Base-by-base conservation (phyloP, 2,888 invertebrate species). In the Eupithecia vulgata region DNA sequence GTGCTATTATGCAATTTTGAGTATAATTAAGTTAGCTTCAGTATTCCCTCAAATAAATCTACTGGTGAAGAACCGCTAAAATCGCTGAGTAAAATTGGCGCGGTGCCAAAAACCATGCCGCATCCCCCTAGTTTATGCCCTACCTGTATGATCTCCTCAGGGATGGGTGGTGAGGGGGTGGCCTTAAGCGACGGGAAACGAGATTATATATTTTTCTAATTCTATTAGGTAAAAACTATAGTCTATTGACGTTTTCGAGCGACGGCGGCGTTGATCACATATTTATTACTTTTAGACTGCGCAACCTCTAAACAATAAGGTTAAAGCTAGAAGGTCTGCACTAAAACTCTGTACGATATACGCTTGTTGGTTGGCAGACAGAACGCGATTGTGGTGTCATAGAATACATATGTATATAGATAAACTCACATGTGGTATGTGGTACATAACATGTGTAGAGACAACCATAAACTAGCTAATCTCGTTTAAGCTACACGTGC, bases 51-150 rank as follows among this genome's bases (percentile, higher is more conserved):
- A 8, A n/a, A 35, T 34, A 64, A 64, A 34, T 10, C 12, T 12
- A 65, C 37, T 42, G 65, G 13, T 21, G 15, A 13, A 25, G 37
- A 42, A 37, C 40, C 21, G n/a, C n/a, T 37, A 25, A 37, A 65
- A 65, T 37, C 65, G 40, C 40, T 42, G 65, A 21, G 21, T 42
- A 21, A 35, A 25, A 40, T 68, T 76, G 74, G 77, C 77, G 17
- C 21, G 21, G 42, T 15, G 70, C 76, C 79, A 79, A 72, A 45
- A 12, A 62, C 61, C 57, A 21, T 73, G 74, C 70, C 72, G 74
- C 77, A 77, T 42, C 70, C 66, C 65, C 68, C 69, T 72, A 66
- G n/a, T 75, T 78, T 76, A 76, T 74, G 52, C 68, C 72, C 76
- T 74, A 77, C 78, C 77, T 77, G 78, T 78, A 57, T 25, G 76